Percentiles rank a stretch among this genome's conserved stretches.
Evolutionary conservation across 2,797 vertebrate species (phyloP).

Genomic region (Spea hammondii): DNA sequence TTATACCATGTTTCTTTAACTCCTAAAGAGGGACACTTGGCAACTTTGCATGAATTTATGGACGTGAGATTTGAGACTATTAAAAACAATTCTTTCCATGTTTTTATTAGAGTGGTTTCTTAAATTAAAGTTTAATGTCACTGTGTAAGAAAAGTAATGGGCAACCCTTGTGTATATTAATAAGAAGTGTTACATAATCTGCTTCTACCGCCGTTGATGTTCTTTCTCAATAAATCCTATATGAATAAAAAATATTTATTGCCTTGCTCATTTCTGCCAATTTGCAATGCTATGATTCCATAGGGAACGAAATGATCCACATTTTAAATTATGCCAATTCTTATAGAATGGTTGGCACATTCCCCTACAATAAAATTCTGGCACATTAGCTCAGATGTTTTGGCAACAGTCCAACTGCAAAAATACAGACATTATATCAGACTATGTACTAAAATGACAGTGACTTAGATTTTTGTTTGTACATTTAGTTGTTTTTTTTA

Average conservation of each 20-base stretch:
- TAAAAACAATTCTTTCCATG: too few species aligned
- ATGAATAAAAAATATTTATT: conserved; percentile 17
- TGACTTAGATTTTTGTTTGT: too few species aligned
- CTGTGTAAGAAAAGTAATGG: not conserved
- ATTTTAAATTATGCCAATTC: conserved; percentile 8
- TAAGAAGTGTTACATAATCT: conserved; percentile 18
- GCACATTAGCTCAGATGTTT: conserved; percentile 21
- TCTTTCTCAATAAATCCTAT: conserved; percentile 15
- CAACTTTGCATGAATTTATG: too few species aligned
- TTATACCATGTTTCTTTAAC: too few species aligned
- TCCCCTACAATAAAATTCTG: conserved; percentile 18
- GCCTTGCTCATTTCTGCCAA: conserved; percentile 25
- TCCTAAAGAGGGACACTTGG: too few species aligned
- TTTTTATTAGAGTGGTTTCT: too few species aligned
- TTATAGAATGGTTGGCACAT: conserved; percentile 37
- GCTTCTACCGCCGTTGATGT: not conserved
- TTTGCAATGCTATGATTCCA: conserved; percentile 9
- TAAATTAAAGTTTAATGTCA: too few species aligned
- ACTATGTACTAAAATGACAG: not conserved
- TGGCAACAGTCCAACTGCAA: conserved; percentile 11
- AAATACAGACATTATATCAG: not conserved
- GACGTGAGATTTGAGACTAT: too few species aligned
- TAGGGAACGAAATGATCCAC: conserved; percentile 23
- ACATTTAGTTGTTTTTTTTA: too few species aligned
- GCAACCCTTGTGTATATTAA: conserved; percentile 11